Evolutionary conservation across 2,797 vertebrate genomes (phyloP), one percentile per base, ranked within the genome.

Genomic region (Neomorphus geoffroyi): DNA sequence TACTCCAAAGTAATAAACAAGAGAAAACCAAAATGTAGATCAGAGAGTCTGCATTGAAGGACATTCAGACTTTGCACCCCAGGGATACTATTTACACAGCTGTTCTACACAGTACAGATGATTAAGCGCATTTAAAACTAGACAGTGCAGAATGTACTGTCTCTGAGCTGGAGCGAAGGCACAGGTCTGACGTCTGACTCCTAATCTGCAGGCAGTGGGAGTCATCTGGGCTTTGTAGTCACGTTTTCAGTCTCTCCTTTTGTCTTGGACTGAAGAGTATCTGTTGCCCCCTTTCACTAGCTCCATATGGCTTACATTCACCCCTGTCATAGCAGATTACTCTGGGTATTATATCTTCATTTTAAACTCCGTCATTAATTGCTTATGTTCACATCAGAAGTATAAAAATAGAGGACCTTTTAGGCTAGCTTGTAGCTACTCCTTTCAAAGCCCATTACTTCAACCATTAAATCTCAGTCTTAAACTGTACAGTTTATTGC

Each of bases 101-200:
- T 48, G 51, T 61, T 90, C 77, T 80, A 94, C 73, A 48, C 35
- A 24, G 19, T 79, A 21, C 57, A 66, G 84, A 23, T 75, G 86
- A 84, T 73, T 62, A 93, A 70, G 30, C 5, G 13, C 35, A 48
- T 41, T 72, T 86, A 37, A 86, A 92, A 72, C 18, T 53, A 84
- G 70, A 24, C 43, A 71, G 72, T 54, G 62, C 46, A 69, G 54
- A 79, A 84, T 39, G n/a, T 86, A 86, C 70, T 27, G n/a, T 64
- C 26, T 62, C 58, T 67, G 54, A 0, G 0, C 1, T 1, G 39
- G 27, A 62, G 32, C 2, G 8, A 80, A 89, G 26, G 24, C n/a
- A 58, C 58, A 50, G 7, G 11, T 51, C 46, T 80, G 61, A 58
- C 3, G 4, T 74, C 41, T 78, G 33, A 19, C 21, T 84, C 41